Base-by-base conservation (phyloP, 2,888 invertebrate species). In the Atrina japonica region DNA sequence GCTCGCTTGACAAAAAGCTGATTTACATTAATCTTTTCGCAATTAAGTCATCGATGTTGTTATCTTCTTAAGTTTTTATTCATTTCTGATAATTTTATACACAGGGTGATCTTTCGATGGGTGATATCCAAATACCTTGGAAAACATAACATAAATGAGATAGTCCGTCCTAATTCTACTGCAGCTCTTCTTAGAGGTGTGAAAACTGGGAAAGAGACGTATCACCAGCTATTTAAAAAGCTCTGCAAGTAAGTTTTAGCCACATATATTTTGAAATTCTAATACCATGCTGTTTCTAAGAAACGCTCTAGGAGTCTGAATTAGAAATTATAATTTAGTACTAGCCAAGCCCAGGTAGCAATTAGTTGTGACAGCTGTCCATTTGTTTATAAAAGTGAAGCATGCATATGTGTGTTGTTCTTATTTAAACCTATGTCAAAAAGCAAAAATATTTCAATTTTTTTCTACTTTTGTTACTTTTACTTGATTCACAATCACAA, bases 81-180 rank as follows among this genome's bases (percentile, higher is more conserved):
- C n/a, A n/a, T n/a, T n/a, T n/a, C n/a, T n/a, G n/a, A n/a, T n/a
- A n/a, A n/a, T 14, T 27, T 40, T 25, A 7, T 35, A 66, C 77
- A 7, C 83, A 93, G 94, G 80, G 97, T 97, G 14, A 97, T 99
- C 87, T 99, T 98, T 93, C 94, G 98, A 81, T 99, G 99, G 99
- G 98, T 99, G 76, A 99, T 99, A 0, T 98, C 98, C 27, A 99
- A 99, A 92, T 99, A 99, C 91, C 92, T 99, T 60, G 98, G 98
- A 91, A 83, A 84, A 59, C 79, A 83, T 53, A 96, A 96, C 86
- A 98, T 99, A 86, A 97, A 98, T 86, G 98, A 98, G 74, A 96
- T 97, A 88, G 92, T 97, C 27, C 92, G 96, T 64, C 95, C 97
- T 92, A 87, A 96, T 87, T 96, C 97, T 0, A 96, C 97, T 0